Conservation (phyloP, 1,140 invertebrate genomes). For the Panagrolaimus sp. region DNA sequence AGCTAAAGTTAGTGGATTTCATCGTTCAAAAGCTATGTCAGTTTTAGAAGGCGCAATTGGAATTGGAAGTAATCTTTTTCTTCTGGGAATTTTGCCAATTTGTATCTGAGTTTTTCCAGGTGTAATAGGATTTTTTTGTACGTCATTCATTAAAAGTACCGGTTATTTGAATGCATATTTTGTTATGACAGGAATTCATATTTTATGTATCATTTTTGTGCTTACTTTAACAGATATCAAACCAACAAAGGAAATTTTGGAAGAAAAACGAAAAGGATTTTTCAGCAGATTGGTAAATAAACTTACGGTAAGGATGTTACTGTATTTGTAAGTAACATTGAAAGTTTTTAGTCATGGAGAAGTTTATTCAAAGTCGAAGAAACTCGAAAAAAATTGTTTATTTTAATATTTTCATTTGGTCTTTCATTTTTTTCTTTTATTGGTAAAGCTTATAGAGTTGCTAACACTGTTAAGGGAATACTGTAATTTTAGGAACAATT, state of each 20-base stretch:
- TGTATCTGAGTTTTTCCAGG: too few relatives aligned
- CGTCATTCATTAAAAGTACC: background rate
- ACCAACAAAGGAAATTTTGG: background rate
- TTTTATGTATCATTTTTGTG: background rate
- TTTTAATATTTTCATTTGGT: background rate
- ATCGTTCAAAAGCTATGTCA: conserved; percentile 4
- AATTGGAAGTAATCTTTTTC: background rate
- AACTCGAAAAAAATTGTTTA: background rate
- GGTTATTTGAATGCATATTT: background rate
- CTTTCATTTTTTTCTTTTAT: conserved; percentile 4
- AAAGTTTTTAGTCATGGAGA: background rate
- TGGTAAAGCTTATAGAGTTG: background rate
- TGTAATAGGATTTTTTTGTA: background rate
- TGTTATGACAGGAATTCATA: background rate
- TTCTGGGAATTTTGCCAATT: background rate
- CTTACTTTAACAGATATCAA: background rate
- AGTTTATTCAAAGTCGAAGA: background rate
- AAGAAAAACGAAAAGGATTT: background rate
- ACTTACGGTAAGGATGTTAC: background rate
- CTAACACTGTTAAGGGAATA: too few relatives aligned
- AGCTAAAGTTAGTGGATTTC: background rate
- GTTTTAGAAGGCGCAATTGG: conserved; percentile 2
- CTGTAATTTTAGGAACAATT: background rate
- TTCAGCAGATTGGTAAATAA: background rate
- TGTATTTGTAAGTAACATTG: too few relatives aligned